phyloP scores from a whole-genome alignment of 2,797 vertebrate genomes.

The Scarus forsteni region DNA sequence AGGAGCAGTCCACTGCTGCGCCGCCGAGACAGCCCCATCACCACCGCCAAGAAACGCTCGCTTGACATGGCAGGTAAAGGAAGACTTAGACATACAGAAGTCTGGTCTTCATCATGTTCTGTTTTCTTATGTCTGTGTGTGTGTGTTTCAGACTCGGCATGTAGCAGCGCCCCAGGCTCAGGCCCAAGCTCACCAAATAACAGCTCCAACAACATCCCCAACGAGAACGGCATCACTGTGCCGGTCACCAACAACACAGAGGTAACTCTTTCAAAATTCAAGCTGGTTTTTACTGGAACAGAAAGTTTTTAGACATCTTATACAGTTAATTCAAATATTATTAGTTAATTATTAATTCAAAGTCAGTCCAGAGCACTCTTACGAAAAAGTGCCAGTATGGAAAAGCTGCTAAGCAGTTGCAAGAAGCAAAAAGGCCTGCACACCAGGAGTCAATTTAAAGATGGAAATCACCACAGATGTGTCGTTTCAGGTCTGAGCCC shows the following conservation, averaged over 20 bases:
- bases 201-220: slow-evolving; percentile 93
- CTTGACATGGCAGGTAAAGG: slow-evolving; percentile 90
- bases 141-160: slow-evolving; percentile 89
- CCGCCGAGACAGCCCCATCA: slow-evolving; percentile 90
- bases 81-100: background rate
- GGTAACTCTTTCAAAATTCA: slow-evolving; percentile 73
- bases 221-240: slow-evolving; percentile 90
- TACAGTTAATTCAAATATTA: too few species aligned
- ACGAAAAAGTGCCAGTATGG: background rate
- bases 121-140: slow-evolving; percentile 21
- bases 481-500: too few species aligned
- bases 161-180: slow-evolving; percentile 95
- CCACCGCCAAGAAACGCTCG: slow-evolving; percentile 93
- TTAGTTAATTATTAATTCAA: too few species aligned
- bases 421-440: too few species aligned
- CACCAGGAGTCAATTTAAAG: too few species aligned
- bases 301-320: too few species aligned
- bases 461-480: too few species aligned
- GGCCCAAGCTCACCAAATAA: slow-evolving; percentile 98
- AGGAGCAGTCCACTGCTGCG: slow-evolving; percentile 94
- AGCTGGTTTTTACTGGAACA: background rate
- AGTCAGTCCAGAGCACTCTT: background rate
- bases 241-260: slow-evolving; percentile 86
- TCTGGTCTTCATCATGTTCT: background rate
- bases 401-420: too few species aligned